Conservation (phyloP, 2,888 invertebrate species). For the Paralinhomoeus sp. region DNA sequence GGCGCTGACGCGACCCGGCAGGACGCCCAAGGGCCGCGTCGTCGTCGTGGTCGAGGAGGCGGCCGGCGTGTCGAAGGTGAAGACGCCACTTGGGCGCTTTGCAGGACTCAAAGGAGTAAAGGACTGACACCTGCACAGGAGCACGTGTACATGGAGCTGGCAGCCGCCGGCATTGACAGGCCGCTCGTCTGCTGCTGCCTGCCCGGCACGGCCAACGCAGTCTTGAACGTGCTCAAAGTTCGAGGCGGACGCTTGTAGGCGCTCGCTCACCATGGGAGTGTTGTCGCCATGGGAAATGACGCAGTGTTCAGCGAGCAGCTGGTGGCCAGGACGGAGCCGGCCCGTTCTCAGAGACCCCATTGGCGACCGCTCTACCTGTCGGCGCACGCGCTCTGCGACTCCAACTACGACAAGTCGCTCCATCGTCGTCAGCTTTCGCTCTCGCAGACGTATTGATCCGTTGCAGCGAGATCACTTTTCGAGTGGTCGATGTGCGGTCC, state of each 20-base stretch:
- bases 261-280: no score
- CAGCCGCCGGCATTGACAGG: no score
- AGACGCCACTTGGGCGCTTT: no score
- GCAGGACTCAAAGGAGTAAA: no score
- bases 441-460: not conserved
- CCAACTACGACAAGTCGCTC: constrained; percentile 12
- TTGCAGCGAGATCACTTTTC: constrained; percentile 3
- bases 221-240: constrained; percentile 9
- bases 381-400: constrained; percentile 31
- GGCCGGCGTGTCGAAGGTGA: not conserved
- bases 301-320: constrained; percentile 7
- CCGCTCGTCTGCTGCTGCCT: no score
- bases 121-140: no score
- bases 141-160: no score
- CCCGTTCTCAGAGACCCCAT: no score
- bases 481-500: constrained; percentile 6
- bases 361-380: constrained; percentile 34
- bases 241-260: no score
- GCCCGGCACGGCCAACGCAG: constrained; percentile 17
- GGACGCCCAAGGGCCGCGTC: not conserved
- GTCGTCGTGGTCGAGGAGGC: not conserved
- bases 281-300: no score
- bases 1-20: not conserved
- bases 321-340: constrained; percentile 23
- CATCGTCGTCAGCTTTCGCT: not conserved